These are phyloP conservation scores for Tholera decimalis DNA, from an alignment of 2,888 invertebrate genomes.

Conservation along the genomic window DNA sequence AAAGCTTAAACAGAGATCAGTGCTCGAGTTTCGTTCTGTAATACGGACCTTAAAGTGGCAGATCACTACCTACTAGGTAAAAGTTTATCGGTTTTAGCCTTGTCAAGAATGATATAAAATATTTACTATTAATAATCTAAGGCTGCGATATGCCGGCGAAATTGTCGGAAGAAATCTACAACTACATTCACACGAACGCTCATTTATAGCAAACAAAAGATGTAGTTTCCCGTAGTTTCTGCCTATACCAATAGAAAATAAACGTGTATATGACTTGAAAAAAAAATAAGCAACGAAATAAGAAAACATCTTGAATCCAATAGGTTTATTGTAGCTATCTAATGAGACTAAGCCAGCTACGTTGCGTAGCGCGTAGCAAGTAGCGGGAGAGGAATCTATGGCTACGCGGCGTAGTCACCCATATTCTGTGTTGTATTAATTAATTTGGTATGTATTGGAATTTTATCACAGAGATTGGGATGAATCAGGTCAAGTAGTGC, in stretches of 20 bases:
- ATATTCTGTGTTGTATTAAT: background rate
- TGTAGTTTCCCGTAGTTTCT: background rate
- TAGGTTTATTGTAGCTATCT: background rate
- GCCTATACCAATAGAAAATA: background rate
- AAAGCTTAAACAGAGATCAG: too few species aligned
- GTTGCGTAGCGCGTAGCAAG: background rate
- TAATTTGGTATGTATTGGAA: background rate
- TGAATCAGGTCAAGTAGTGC: too few species aligned
- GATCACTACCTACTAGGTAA: too few species aligned
- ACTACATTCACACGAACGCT: background rate
- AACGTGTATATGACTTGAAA: background rate
- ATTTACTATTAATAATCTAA: too few species aligned
- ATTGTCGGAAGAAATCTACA: too few species aligned
- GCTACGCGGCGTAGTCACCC: background rate
- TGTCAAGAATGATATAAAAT: too few species aligned
- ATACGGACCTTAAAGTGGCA: too few species aligned
- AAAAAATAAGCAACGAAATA: background rate
- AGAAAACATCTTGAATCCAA: background rate
- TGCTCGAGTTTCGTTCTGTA: too few species aligned
- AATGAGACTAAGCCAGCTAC: conserved; percentile 11
- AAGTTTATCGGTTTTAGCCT: too few species aligned
- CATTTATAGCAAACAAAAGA: background rate
- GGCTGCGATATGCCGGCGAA: too few species aligned
- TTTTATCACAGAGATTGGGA: too few species aligned
- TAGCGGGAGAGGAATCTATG: background rate